Conservation (phyloP, 2,888 invertebrate species). For the Metalampra italica region DNA sequence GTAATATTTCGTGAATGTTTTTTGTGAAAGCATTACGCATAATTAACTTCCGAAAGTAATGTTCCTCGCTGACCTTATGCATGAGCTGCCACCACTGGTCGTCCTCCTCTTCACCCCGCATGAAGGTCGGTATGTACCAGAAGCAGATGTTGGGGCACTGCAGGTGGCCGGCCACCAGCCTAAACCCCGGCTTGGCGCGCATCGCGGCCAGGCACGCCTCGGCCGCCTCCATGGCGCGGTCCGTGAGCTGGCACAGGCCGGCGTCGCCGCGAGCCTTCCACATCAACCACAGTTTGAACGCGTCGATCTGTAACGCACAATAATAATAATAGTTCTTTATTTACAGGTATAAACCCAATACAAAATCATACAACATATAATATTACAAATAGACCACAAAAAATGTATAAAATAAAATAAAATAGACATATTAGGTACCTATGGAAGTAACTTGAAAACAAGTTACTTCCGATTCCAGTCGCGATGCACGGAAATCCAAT, state of each 20-base stretch:
- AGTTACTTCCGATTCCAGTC: too few relatives aligned
- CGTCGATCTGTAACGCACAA: constrained; percentile 81
- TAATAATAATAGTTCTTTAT: too few relatives aligned
- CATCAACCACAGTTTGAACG: constrained; percentile 95
- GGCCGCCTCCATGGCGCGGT: constrained; percentile 81
- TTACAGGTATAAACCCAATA: too few relatives aligned
- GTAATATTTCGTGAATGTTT: too few relatives aligned
- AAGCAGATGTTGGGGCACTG: constrained; percentile 94
- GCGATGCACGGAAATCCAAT: too few relatives aligned
- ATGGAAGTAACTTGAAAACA: too few relatives aligned
- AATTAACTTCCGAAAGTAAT: too few relatives aligned
- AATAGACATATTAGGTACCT: too few relatives aligned
- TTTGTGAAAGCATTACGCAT: too few relatives aligned
- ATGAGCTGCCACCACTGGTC: constrained; percentile 73
- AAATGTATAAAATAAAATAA: too few relatives aligned
- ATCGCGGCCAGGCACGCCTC: constrained; percentile 78
- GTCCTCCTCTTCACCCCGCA: constrained; percentile 61
- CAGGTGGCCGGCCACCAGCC: constrained; percentile 74
- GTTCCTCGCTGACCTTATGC: constrained; percentile 55
- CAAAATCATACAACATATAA: too few relatives aligned
- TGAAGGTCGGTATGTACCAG: constrained; percentile 87
- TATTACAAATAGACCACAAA: too few relatives aligned
- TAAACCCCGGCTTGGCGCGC: constrained; percentile 74
- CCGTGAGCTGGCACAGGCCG: constrained; percentile 79
- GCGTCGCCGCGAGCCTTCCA: constrained; percentile 88